Evolutionary conservation across 2,888 invertebrate genomes (phyloP).

Genomic region (Drosophila tripunctata): DNA sequence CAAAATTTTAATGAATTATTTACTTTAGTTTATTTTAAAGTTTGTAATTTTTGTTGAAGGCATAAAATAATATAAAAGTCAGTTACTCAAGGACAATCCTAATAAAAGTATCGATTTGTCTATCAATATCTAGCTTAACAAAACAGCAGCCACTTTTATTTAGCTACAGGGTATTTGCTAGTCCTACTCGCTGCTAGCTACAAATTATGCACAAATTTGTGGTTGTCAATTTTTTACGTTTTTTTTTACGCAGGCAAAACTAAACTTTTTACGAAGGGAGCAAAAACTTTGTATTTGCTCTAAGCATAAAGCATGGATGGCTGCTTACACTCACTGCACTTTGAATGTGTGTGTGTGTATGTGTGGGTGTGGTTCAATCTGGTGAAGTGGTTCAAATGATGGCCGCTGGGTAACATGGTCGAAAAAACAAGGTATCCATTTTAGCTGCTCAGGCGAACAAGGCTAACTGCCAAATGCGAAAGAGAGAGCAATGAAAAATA

Average conservation of each 20-base stretch:
- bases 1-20: too few relatives aligned
- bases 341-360: neutral
- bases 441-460: constrained; percentile 31
- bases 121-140: too few relatives aligned
- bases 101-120: too few relatives aligned
- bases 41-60: too few relatives aligned
- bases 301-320: constrained; percentile 26
- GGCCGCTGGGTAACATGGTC: constrained; percentile 23
- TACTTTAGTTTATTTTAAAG: too few relatives aligned
- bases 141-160: too few relatives aligned
- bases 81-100: too few relatives aligned
- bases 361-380: constrained; percentile 10
- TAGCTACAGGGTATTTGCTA: neutral
- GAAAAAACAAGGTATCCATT: constrained; percentile 25
- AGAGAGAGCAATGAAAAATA: constrained; percentile 38
- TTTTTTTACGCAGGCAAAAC: constrained; percentile 22
- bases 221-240: neutral
- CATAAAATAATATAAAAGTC: too few relatives aligned
- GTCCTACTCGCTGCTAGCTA: neutral
- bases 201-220: neutral
- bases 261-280: constrained; percentile 21
- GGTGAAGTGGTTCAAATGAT: constrained; percentile 33
- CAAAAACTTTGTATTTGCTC: constrained; percentile 34
- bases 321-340: constrained; percentile 15
- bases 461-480: constrained; percentile 31